Percentiles rank a stretch among this genome's conserved stretches.
phyloP scores from a whole-genome alignment of 2,888 invertebrate species.

The Drosophila buzzatii region DNA sequence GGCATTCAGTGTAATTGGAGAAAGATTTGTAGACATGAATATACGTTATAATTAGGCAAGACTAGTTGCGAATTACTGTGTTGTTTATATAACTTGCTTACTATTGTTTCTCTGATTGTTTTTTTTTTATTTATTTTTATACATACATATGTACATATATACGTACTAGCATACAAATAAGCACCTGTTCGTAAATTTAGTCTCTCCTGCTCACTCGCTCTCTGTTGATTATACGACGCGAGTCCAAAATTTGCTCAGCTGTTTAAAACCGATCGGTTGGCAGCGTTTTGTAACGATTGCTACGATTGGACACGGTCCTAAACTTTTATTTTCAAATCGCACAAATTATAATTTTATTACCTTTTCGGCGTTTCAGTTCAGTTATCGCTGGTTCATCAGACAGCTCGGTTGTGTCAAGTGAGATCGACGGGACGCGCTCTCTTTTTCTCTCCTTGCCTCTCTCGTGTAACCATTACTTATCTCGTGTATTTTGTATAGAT shows the following conservation, averaged over 20 bases:
- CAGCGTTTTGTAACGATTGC: slow-evolving; percentile 15
- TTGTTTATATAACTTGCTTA: slow-evolving; percentile 62
- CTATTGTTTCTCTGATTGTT: slow-evolving; percentile 7
- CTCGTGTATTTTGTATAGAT: slow-evolving; percentile 19
- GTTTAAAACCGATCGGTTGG: slow-evolving; percentile 53
- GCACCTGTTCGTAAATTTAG: slow-evolving; percentile 54
- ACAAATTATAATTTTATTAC: slow-evolving; percentile 72
- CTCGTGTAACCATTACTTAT: not conserved
- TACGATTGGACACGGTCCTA: slow-evolving; percentile 41
- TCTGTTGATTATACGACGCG: slow-evolving; percentile 57
- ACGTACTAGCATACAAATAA: slow-evolving; percentile 19
- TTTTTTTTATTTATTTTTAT: slow-evolving; percentile 8
- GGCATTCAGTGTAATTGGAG: not conserved
- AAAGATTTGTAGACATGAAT: slow-evolving; percentile 30
- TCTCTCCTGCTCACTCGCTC: slow-evolving; percentile 15
- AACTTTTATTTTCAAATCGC: slow-evolving; percentile 71
- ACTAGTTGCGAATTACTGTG: slow-evolving; percentile 23
- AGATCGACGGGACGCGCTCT: slow-evolving; percentile 31
- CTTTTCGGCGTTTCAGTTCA: slow-evolving; percentile 65
- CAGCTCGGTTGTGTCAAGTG: slow-evolving; percentile 63
- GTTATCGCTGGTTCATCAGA: slow-evolving; percentile 71
- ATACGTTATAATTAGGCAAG: slow-evolving; percentile 26
- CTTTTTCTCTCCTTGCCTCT: slow-evolving; percentile 21
- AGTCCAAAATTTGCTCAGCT: slow-evolving; percentile 56
- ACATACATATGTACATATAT: slow-evolving; percentile 4